phyloP scores from a whole-genome alignment of 35 echinoderm and acorn worm species.

The Apostichopus parvimensis region DNA sequence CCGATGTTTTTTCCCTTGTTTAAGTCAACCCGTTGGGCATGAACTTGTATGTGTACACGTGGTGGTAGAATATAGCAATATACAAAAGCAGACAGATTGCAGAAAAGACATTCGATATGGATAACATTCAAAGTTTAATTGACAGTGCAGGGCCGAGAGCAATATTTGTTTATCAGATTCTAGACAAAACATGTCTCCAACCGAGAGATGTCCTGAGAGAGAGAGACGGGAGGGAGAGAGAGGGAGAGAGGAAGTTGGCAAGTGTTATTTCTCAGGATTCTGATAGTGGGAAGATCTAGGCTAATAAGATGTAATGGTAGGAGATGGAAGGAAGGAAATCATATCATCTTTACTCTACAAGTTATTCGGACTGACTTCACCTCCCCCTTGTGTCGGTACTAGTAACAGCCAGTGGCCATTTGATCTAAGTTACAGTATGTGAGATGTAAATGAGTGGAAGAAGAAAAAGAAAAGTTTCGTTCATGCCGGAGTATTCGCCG shows the following conservation, averaged over 20 bases:
- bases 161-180: conserved; percentile 15
- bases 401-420: too few species aligned
- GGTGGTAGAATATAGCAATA: not conserved
- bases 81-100: not conserved
- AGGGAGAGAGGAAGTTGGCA: not conserved
- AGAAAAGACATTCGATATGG: not conserved
- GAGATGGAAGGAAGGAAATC: too few species aligned
- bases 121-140: conserved; percentile 5
- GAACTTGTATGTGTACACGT: not conserved
- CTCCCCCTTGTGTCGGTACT: too few species aligned
- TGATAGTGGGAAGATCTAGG: not conserved
- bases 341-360: too few species aligned
- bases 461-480: too few species aligned
- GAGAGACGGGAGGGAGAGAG: not conserved
- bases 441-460: too few species aligned
- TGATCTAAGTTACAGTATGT: too few species aligned
- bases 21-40: not conserved
- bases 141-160: conserved; percentile 13
- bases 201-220: not conserved
- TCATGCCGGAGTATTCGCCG: too few species aligned
- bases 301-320: not conserved
- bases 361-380: too few species aligned
- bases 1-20: too few species aligned
- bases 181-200: conserved; percentile 10
- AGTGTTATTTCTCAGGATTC: not conserved